Base-by-base conservation (phyloP, 2,888 invertebrate species). In the Apodemia mormo region DNA sequence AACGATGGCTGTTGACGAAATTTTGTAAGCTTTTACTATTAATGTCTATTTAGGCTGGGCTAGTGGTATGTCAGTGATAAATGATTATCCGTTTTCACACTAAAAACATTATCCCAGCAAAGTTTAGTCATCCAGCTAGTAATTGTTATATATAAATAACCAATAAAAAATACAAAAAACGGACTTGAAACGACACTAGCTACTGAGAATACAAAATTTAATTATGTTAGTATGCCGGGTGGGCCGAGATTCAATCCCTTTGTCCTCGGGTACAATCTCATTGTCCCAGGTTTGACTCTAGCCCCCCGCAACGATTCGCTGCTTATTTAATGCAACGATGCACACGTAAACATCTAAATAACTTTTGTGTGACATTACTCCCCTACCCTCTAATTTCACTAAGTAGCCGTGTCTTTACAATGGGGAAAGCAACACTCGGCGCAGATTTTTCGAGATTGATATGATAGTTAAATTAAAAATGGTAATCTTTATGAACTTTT, bases 311-410 rank as follows among this genome's bases (percentile, higher is more conserved):
- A 82, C 85, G 89, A 91, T 89, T 88, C 91, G 85, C 90, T 89
- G 89, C 92, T 90, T 90, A 93, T 93, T 93, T 92, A 91, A 92
- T 92, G 92, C 91, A 91, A 90, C 91, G 88, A 84, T 92, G 92
- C 92, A 92, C 92, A 90, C 91, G 89, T 89, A 92, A 92, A 93
- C 92, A 92, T 93, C 92, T 92, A 92, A 91, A 93, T 93, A 92
- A 92, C 91, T 91, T 92, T 90, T 90, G 91, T 89, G 91, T 89
- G 90, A 91, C 91, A 88, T 81, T 85, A 88, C 87, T 88, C 90
- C 90, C 90, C 88, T 85, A 86, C 88, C 88, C 90, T 86, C 89
- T 90, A 91, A 92, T 92, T 92, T 91, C 85, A 87, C 91, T 92
- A 91, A 92, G 92, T 92, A 92, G 90, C 89, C 88, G 86, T 91